These are phyloP conservation scores for Brevimyrus niger DNA, from an alignment of 2,113 vertebrate species.

Conservation along the genomic window DNA sequence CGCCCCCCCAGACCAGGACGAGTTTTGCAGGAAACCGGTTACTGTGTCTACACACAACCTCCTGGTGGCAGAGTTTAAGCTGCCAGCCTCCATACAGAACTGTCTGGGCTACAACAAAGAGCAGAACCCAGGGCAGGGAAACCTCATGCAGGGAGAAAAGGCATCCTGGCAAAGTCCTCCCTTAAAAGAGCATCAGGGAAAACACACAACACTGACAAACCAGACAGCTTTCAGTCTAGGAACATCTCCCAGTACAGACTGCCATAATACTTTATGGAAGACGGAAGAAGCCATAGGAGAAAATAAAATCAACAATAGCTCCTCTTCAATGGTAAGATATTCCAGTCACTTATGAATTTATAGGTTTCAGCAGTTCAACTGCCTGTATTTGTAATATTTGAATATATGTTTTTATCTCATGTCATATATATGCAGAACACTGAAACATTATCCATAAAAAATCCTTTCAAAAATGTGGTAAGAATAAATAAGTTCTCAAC, in stretches of 20 bases:
- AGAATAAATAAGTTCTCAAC: not conserved
- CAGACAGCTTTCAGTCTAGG: not conserved
- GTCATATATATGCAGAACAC: not conserved
- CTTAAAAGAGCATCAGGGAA: not conserved
- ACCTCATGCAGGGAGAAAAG: conserved; percentile 36
- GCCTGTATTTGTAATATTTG: not conserved
- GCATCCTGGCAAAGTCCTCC: conserved; percentile 23
- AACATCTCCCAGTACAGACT: not conserved
- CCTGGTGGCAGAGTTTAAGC: conserved; percentile 69
- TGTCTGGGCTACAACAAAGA: conserved; percentile 39
- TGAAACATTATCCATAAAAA: not conserved
- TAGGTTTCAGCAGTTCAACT: not conserved
- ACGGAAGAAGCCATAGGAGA: not conserved
- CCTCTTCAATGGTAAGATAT: not conserved
- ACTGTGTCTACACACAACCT: conserved; percentile 66
- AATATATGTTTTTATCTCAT: not conserved
- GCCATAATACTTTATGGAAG: not conserved
- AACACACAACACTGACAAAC: not conserved
- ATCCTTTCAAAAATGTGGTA: not conserved
- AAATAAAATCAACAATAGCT: not conserved
- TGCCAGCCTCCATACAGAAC: conserved; percentile 53
- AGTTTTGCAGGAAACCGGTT: conserved; percentile 58
- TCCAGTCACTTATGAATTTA: not conserved
- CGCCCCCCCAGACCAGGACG: conserved; percentile 31
- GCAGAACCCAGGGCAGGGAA: conserved; percentile 6